phyloP scores from a whole-genome alignment of 2,888 invertebrate genomes.

The Schizaphis graminum region DNA sequence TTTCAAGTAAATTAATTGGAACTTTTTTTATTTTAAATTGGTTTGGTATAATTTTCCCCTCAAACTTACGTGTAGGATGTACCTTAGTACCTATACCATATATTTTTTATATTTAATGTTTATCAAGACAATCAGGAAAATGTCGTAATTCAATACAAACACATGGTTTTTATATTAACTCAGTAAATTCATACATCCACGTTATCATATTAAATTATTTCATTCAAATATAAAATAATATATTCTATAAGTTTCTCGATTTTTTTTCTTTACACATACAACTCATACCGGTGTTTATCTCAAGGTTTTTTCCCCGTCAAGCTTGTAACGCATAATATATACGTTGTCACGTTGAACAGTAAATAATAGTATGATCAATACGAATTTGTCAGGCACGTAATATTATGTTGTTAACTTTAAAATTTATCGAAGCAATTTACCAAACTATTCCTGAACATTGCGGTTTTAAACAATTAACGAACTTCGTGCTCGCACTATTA shows the following conservation, averaged over 20 bases:
- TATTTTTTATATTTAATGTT: not conserved
- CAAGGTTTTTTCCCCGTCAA: not conserved
- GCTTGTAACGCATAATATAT: not conserved
- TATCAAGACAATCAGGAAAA: not conserved
- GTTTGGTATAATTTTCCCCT: not conserved
- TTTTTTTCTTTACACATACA: not conserved
- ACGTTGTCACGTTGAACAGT: not conserved
- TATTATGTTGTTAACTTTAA: not conserved
- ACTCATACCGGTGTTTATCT: not conserved
- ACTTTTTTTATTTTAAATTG: not conserved
- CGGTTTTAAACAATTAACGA: not conserved
- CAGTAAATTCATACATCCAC: not conserved
- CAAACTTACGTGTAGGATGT: not conserved
- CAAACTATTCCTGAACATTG: not conserved
- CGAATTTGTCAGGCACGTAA: not conserved
- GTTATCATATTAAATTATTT: conserved; percentile 1
- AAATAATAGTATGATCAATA: not conserved
- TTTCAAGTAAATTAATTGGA: not conserved
- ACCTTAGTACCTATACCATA: not conserved
- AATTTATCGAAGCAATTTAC: not conserved
- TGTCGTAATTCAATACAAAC: not conserved
- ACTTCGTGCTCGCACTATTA: not conserved
- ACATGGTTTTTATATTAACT: not conserved
- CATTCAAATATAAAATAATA: not conserved
- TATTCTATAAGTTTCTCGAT: not conserved